phyloP scores from a whole-genome alignment of 2,113 vertebrate genomes.

The Mola mola region DNA sequence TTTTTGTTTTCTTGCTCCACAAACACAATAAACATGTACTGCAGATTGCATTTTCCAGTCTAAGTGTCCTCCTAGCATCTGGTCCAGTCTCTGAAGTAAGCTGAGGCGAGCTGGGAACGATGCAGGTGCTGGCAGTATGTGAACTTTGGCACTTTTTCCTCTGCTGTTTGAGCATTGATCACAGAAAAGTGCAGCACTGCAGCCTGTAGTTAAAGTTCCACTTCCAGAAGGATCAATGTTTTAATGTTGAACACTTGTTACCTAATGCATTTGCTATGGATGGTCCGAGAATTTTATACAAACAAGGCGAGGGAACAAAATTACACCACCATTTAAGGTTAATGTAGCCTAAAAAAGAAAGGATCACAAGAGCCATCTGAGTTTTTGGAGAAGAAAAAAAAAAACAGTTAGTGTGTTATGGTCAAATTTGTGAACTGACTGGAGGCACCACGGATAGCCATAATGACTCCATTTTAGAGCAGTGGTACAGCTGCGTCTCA shows the following conservation, averaged over 20 bases:
- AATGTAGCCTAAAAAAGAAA: constrained; percentile 36
- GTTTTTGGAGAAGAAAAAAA: constrained; percentile 7
- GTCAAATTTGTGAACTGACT: constrained; percentile 78
- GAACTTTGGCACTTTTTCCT: constrained; percentile 39
- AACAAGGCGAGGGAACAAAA: constrained; percentile 32
- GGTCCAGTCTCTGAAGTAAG: constrained; percentile 53
- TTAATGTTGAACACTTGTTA: constrained; percentile 71
- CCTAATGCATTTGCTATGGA: constrained; percentile 23
- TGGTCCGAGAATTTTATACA: constrained; percentile 1
- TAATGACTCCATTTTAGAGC: constrained; percentile 80
- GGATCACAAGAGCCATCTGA: constrained; percentile 37
- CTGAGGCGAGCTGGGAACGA: constrained; percentile 42
- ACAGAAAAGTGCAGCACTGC: constrained; percentile 16
- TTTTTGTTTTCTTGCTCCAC: constrained; percentile 16
- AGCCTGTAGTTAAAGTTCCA: constrained; percentile 34
- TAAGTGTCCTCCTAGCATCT: constrained; percentile 65
- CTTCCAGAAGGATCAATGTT: constrained; percentile 67
- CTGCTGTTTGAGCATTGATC: constrained; percentile 38
- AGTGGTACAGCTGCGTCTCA: constrained; percentile 76
- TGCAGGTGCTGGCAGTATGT: constrained; percentile 52
- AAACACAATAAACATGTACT: constrained; percentile 50
- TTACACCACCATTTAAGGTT: constrained; percentile 49
- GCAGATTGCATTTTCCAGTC: constrained; percentile 62
- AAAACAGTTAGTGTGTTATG: constrained; percentile 56
- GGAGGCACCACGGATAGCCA: constrained; percentile 62